Conservation (phyloP, 2,888 invertebrate species). For the Drosophila mulleri region DNA sequence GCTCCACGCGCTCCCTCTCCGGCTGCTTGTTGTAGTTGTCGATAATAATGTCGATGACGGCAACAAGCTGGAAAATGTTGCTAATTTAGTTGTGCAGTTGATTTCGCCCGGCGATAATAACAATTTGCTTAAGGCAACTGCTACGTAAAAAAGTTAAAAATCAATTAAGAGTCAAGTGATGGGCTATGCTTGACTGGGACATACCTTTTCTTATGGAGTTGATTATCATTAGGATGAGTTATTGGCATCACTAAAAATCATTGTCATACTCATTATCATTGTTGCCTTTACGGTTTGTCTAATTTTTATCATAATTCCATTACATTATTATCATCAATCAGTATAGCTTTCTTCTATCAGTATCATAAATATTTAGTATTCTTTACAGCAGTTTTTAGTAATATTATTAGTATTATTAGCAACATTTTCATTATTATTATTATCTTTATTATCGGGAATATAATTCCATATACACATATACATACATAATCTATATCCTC, state of each 20-base stretch:
- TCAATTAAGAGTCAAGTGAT: conserved; percentile 31
- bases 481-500: not conserved
- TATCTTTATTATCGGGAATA: too few species aligned
- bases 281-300: too few species aligned
- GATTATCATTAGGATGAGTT: not conserved
- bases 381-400: too few species aligned
- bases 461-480: not conserved
- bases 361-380: too few species aligned
- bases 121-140: conserved; percentile 52
- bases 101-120: conserved; percentile 35
- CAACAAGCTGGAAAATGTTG: conserved; percentile 80
- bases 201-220: not conserved
- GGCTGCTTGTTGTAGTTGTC: not conserved
- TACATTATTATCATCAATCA: too few species aligned
- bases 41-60: conserved; percentile 57
- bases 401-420: too few species aligned
- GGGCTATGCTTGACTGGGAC: not conserved
- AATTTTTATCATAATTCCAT: too few species aligned
- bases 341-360: too few species aligned
- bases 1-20: not conserved
- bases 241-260: too few species aligned
- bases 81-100: conserved; percentile 62
- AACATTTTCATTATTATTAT: too few species aligned
- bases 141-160: conserved; percentile 17
- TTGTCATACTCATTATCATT: too few species aligned